These are phyloP conservation scores for Aphidius gifuensis DNA, from an alignment of 1,140 invertebrate genomes.

Conservation along the genomic window DNA sequence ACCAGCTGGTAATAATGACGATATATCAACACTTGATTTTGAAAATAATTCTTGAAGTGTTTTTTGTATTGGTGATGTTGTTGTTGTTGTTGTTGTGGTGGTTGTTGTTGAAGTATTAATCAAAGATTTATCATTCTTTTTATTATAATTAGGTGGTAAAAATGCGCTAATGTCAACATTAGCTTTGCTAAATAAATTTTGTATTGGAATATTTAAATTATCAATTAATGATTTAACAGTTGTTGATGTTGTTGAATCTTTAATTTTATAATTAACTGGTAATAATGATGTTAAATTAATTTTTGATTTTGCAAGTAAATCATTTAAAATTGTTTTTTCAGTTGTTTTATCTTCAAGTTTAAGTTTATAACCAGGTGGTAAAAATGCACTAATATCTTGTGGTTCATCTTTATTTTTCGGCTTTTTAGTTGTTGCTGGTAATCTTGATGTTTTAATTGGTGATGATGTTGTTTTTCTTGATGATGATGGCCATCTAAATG, in stretches of 20 bases:
- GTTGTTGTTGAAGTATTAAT: background rate
- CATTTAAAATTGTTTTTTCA: slow-evolving; percentile 40
- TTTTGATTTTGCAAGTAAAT: slow-evolving; percentile 52
- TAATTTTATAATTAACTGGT: slow-evolving; percentile 60
- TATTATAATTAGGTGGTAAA: slow-evolving; percentile 60
- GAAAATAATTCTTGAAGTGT: slow-evolving; percentile 37
- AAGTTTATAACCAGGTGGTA: slow-evolving; percentile 66
- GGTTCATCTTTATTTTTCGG: slow-evolving; percentile 26
- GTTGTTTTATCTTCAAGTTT: slow-evolving; percentile 48
- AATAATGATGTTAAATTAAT: slow-evolving; percentile 63
- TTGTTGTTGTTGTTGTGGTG: slow-evolving; percentile 8
- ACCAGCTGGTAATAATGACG: slow-evolving; percentile 63
- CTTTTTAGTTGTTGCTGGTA: slow-evolving; percentile 12
- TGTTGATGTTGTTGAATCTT: slow-evolving; percentile 14
- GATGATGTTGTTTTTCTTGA: slow-evolving; percentile 23
- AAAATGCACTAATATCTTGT: slow-evolving; percentile 60
- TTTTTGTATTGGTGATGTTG: slow-evolving; percentile 18
- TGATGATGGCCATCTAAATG: slow-evolving; percentile 16
- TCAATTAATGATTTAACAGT: slow-evolving; percentile 3
- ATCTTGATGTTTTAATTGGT: slow-evolving; percentile 27
- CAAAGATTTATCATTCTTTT: slow-evolving; percentile 15
- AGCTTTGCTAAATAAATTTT: slow-evolving; percentile 41
- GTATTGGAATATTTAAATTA: background rate
- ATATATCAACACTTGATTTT: slow-evolving; percentile 60
- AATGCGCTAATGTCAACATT: slow-evolving; percentile 58